Evolutionary conservation across 2,797 vertebrate genomes (phyloP), one percentile per base, ranked within the genome.

Genomic region (Tiaroga cobitis): DNA sequence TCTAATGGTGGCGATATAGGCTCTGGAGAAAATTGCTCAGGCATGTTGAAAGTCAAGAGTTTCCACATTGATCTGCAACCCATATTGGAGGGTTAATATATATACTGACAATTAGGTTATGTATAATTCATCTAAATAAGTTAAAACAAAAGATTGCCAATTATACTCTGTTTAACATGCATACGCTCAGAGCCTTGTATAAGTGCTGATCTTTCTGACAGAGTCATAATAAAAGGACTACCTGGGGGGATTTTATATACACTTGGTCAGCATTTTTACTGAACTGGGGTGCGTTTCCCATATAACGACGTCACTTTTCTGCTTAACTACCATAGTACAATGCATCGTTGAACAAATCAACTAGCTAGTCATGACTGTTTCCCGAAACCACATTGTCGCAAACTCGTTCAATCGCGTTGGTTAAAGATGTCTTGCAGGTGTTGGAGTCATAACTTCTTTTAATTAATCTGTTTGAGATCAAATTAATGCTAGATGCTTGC

Each of bases 1-100:
- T 56, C 88, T 87, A 87, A 81, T 85, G 54, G 49, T 82, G 82
- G 79, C 70, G 46, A 76, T 61, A 83, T 65, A 37, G 24, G 51
- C 73, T 69, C 63, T 81, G 39, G 43, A 82, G 56, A 21, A 88
- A 76, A 77, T 78, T n/a, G 9, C 83, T 86, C 80, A 79, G 65
- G 34, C 85, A 32, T 21, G 46, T 75, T 11, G 26, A 43, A 86
- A 77, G n/a, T 86, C 39, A 70, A 69, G 72, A 46, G 63, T 46
- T 24, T 86, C 77, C 26, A 29, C 49, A 86, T 72, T 86, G 65
- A 78, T 78, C 81, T 78, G 11, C 24, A 49, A 49, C 15, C 46
- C 15, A 49, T 49, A 16, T 49, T 49, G 46, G 15, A 49, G 46
- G 15, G 46, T 49, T 16, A 16, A 54, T 54, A 54, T 49, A 16